phyloP scores from a whole-genome alignment of 2,888 invertebrate species.

The Latrodectus elegans region DNA sequence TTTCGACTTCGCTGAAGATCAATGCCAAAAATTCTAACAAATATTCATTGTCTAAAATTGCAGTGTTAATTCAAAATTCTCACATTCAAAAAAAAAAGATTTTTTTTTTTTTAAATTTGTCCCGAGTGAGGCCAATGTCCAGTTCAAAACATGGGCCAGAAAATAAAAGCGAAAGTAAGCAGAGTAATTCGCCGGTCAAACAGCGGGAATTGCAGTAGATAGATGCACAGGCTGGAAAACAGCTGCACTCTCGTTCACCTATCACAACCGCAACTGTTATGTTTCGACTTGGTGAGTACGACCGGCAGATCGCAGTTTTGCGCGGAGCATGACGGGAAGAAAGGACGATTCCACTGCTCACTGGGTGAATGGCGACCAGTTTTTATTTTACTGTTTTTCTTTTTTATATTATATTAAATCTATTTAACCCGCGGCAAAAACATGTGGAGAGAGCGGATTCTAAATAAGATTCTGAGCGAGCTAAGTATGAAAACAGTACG shows the following conservation, averaged over 20 bases:
- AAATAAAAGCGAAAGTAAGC: conserved; percentile 31
- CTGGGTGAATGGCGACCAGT: conserved; percentile 22
- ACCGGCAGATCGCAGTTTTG: conserved; percentile 35
- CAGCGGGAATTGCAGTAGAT: background rate
- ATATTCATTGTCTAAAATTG: background rate
- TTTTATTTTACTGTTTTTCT: conserved; percentile 1
- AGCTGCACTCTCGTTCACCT: conserved; percentile 9
- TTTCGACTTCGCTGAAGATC: background rate
- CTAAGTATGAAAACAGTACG: too few species aligned
- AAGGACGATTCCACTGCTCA: conserved; percentile 44
- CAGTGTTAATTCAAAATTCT: conserved; percentile 1
- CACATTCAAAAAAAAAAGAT: too few species aligned
- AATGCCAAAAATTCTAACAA: background rate
- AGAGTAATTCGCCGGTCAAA: conserved; percentile 8
- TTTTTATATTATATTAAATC: conserved; percentile 15
- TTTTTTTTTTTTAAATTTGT: background rate
- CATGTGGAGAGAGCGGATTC: background rate
- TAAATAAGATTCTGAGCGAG: too few species aligned
- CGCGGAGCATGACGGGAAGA: conserved; percentile 53
- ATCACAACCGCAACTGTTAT: conserved; percentile 51
- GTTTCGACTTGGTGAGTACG: conserved; percentile 22
- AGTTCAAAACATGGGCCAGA: conserved; percentile 11
- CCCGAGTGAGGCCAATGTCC: background rate
- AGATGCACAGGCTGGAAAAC: background rate
- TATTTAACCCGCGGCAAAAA: background rate